Evolutionary conservation across 2,888 invertebrate genomes (phyloP), one percentile per base, ranked within the genome.

Genomic region (Pachliopta kotzebuea): DNA sequence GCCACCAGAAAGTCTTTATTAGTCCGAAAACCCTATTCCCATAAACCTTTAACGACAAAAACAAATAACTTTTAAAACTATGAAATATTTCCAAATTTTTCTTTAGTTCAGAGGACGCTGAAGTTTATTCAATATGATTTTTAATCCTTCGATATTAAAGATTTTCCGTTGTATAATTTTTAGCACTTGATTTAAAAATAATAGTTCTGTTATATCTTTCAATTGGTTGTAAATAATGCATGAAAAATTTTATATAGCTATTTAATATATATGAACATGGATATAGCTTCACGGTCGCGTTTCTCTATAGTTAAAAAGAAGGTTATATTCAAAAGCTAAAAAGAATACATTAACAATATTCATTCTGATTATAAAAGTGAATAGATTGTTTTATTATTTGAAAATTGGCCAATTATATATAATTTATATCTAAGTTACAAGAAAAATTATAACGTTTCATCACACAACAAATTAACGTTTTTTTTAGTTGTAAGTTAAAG

Each of bases 221-320:
- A 45, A 45, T n/a, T 45, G 7, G n/a, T 45, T n/a, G n/a, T n/a
- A 45, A 45, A 18, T 45, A 45, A 14, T 52, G 50, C 23, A 52
- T 52, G 23, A n/a, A 52, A 52, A 52, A n/a, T 52, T 49, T 49
- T 49, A 49, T 45, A 45, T 1, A n/a, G 45, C n/a, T 45, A 45
- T 45, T n/a, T 45, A 37, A 37, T 37, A 37, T 37, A 45, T 7
- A 45, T 45, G 18, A 45, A 4, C 45, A 45, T 45, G n/a, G 8
- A 18, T 45, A 45, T n/a, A 45, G 11, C n/a, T n/a, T 18, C n/a
- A 4, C 18, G n/a, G 18, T 45, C 45, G 45, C n/a, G 45, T 45
- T 45, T n/a, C 6, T 45, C 45, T 9, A 45, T 45, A 45, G 45
- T 45, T 45, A n/a, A n/a, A 18, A 45, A 2, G 45, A n/a, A 45